Percentiles rank a stretch among this genome's conserved stretches.
Conservation (phyloP, 2,888 invertebrate species). For the Schizotus pectinicornis region DNA sequence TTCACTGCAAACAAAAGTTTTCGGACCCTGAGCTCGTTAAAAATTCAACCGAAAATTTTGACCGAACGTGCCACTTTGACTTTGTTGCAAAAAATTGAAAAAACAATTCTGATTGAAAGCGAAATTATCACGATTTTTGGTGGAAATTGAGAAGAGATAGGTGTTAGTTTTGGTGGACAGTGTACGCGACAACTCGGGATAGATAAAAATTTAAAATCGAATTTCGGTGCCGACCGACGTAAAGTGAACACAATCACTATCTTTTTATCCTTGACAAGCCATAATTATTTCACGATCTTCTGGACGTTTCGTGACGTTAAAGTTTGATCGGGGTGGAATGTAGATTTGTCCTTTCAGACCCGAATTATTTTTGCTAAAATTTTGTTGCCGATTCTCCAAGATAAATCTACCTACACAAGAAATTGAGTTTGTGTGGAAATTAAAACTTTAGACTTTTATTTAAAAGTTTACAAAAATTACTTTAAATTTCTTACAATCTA, state of each 20-base stretch:
- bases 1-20: slow-evolving; percentile 27
- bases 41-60: not conserved
- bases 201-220: slow-evolving; percentile 30
- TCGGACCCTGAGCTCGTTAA: slow-evolving; percentile 2
- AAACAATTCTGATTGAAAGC: not conserved
- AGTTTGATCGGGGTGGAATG: slow-evolving; percentile 12
- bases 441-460: no score
- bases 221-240: slow-evolving; percentile 21
- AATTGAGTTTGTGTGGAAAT: no score
- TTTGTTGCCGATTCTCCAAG: no score
- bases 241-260: slow-evolving; percentile 42
- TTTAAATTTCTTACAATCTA: no score
- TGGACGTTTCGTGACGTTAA: slow-evolving; percentile 12
- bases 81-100: not conserved
- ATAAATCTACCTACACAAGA: no score
- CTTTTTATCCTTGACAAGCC: slow-evolving; percentile 42
- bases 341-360: not conserved
- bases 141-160: slow-evolving; percentile 1
- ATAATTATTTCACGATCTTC: slow-evolving; percentile 40
- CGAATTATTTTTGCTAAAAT: not conserved
- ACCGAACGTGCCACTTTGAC: not conserved
- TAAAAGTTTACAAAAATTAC: no score
- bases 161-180: not conserved
- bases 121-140: not conserved
- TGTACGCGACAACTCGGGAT: slow-evolving; percentile 15